Percentiles rank a stretch among this genome's conserved stretches.
Evolutionary conservation across 2,113 vertebrate genomes (phyloP).

Genomic region (Euleptes europaea): DNA sequence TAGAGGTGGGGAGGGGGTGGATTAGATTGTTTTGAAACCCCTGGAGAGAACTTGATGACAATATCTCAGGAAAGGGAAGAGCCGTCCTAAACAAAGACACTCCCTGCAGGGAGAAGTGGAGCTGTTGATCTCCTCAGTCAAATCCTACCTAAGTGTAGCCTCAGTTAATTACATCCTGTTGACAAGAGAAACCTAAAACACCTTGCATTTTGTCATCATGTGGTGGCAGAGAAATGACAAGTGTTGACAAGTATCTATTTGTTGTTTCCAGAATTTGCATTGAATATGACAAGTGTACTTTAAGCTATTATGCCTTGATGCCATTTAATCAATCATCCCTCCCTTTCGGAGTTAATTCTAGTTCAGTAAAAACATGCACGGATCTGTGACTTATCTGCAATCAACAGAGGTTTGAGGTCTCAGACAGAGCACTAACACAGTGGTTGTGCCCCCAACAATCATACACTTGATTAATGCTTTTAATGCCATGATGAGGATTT

Average conservation of each 20-base stretch:
- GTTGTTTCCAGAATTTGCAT: constrained; percentile 59
- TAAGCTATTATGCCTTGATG: constrained; percentile 33
- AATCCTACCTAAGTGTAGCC: constrained; percentile 52
- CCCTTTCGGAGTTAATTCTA: constrained; percentile 52
- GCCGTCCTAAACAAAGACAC: constrained; percentile 44
- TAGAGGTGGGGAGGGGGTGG: not conserved
- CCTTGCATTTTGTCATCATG: constrained; percentile 38
- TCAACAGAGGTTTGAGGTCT: constrained; percentile 39
- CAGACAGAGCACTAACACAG: constrained; percentile 20
- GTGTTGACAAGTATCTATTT: constrained; percentile 68
- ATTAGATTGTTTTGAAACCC: constrained; percentile 44
- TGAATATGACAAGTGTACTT: constrained; percentile 51
- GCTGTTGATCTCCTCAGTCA: constrained; percentile 49
- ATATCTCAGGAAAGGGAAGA: constrained; percentile 41
- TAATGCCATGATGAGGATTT: not conserved
- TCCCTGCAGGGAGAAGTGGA: constrained; percentile 40
- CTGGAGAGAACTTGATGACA: constrained; percentile 39
- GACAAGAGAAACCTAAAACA: constrained; percentile 57
- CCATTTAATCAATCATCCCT: constrained; percentile 53
- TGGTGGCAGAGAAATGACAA: constrained; percentile 48
- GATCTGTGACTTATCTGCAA: constrained; percentile 34
- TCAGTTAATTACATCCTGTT: constrained; percentile 58
- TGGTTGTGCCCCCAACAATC: not conserved
- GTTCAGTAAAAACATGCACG: constrained; percentile 44
- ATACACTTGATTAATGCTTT: constrained; percentile 52